Evolutionary conservation across 1,140 invertebrate species (phyloP).

Genomic region (Coenobita brevimanus): DNA sequence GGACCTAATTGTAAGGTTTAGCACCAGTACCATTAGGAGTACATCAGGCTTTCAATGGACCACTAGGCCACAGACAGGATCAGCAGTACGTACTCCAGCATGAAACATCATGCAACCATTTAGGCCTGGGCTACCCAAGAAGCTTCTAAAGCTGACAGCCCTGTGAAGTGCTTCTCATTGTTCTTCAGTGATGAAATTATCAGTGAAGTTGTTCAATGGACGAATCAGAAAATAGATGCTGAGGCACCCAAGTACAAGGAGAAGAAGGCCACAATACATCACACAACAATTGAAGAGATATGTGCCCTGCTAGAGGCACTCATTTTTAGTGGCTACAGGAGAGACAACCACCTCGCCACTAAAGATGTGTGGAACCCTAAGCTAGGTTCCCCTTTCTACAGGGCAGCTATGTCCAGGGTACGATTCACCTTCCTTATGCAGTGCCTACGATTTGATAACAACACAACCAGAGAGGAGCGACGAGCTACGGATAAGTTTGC

Average conservation of each 20-base stretch:
- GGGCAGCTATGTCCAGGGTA: constrained; percentile 34
- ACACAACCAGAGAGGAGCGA: constrained; percentile 53
- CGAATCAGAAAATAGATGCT: constrained; percentile 36
- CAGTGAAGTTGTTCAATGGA: constrained; percentile 40
- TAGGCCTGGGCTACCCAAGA: constrained; percentile 16
- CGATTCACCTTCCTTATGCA: constrained; percentile 33
- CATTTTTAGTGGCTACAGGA: constrained; percentile 42
- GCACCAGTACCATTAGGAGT: constrained; percentile 1
- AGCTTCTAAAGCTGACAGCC: constrained; percentile 28
- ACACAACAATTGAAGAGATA: constrained; percentile 43
- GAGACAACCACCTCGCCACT: constrained; percentile 39
- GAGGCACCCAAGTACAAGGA: constrained; percentile 43
- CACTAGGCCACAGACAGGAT: constrained; percentile 7
- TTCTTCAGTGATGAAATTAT: constrained; percentile 40
- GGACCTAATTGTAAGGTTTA: constrained; percentile 28
- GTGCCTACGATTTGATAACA: constrained; percentile 70
- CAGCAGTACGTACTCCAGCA: constrained; percentile 24
- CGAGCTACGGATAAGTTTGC: constrained; percentile 67
- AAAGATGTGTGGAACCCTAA: constrained; percentile 38
- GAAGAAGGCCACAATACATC: constrained; percentile 22
- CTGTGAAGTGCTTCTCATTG: constrained; percentile 36
- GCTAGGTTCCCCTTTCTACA: constrained; percentile 11
- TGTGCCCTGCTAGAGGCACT: constrained; percentile 31
- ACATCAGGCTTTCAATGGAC: constrained; percentile 25
- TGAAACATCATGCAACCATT: constrained; percentile 21